These are phyloP conservation scores for Priocnemis perturbator DNA, from an alignment of 2,888 invertebrate species.

Conservation along the genomic window DNA sequence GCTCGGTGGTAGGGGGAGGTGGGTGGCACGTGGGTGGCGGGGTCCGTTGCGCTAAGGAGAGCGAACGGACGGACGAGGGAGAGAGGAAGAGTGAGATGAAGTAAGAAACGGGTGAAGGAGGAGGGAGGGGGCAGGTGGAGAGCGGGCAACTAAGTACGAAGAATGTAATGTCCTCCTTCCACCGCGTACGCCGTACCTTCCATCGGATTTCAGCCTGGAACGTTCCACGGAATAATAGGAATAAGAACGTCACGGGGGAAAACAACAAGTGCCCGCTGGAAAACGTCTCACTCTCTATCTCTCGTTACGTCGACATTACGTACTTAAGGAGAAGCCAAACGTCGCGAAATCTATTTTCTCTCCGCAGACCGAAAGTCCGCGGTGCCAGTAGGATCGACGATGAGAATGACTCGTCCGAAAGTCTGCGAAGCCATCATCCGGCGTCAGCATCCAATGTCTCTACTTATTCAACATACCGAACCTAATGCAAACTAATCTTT, in stretches of 20 bases:
- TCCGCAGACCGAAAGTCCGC: too few relatives aligned
- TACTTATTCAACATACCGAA: too few relatives aligned
- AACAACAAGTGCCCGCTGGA: slow-evolving; percentile 14
- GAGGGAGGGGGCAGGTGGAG: slow-evolving; percentile 36
- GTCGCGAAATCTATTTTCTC: too few relatives aligned
- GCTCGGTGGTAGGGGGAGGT: slow-evolving; percentile 24
- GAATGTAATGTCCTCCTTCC: slow-evolving; percentile 68
- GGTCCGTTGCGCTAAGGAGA: slow-evolving; percentile 35
- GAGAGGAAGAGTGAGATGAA: slow-evolving; percentile 33
- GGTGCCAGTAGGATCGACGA: too few relatives aligned
- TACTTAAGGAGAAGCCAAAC: neutral
- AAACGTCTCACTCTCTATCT: slow-evolving; percentile 10
- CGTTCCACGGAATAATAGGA: slow-evolving; percentile 69
- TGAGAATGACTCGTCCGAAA: too few relatives aligned
- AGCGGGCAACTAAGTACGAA: slow-evolving; percentile 66
- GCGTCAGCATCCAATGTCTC: too few relatives aligned
- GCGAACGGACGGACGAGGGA: slow-evolving; percentile 35
- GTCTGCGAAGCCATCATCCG: too few relatives aligned
- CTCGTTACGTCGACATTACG: slow-evolving; percentile 16
- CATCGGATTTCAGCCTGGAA: slow-evolving; percentile 67
- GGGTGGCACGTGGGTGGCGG: slow-evolving; percentile 14
- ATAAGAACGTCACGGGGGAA: slow-evolving; percentile 62
- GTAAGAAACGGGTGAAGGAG: slow-evolving; percentile 28
- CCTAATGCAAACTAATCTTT: too few relatives aligned
- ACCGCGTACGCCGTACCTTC: slow-evolving; percentile 60